phyloP scores from a whole-genome alignment of 2,797 vertebrate species.

The Xiphophorus birchmanni region DNA sequence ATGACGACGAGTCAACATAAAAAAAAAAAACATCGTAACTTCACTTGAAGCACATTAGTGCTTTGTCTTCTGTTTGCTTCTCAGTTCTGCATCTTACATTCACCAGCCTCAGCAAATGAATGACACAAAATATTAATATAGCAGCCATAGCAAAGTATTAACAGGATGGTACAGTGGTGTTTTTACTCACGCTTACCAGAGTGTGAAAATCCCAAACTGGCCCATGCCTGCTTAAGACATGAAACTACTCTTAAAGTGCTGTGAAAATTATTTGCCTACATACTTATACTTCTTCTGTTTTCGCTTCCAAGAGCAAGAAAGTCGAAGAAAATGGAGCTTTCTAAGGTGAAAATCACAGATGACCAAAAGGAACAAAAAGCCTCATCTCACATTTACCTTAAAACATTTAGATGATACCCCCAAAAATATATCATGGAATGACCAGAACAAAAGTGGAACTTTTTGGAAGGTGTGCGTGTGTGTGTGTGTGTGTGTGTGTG shows the following conservation, averaged over 20 bases:
- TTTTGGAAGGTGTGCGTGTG: background rate
- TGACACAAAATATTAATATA: slow-evolving; percentile 32
- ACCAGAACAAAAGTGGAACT: background rate
- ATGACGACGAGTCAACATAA: slow-evolving; percentile 19
- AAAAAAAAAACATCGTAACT: slow-evolving; percentile 27
- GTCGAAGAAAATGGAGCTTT: background rate
- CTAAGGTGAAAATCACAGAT: background rate
- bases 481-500: too few relatives aligned
- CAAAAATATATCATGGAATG: background rate
- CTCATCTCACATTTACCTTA: background rate
- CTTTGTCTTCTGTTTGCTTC: slow-evolving; percentile 16
- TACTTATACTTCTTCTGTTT: background rate
- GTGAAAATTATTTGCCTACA: background rate
- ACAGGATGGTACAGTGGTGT: background rate
- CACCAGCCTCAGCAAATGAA: slow-evolving; percentile 22
- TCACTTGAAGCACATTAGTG: slow-evolving; percentile 5
- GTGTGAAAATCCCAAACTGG: background rate
- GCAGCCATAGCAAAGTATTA: slow-evolving; percentile 12
- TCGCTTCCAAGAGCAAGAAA: background rate
- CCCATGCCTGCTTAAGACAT: background rate
- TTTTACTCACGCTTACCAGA: background rate
- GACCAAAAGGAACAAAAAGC: background rate
- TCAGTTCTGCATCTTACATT: slow-evolving; percentile 47
- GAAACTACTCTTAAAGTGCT: background rate
- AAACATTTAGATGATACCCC: background rate